Base-by-base conservation (phyloP, 2,113 vertebrate species). In the Hucho hucho region DNA sequence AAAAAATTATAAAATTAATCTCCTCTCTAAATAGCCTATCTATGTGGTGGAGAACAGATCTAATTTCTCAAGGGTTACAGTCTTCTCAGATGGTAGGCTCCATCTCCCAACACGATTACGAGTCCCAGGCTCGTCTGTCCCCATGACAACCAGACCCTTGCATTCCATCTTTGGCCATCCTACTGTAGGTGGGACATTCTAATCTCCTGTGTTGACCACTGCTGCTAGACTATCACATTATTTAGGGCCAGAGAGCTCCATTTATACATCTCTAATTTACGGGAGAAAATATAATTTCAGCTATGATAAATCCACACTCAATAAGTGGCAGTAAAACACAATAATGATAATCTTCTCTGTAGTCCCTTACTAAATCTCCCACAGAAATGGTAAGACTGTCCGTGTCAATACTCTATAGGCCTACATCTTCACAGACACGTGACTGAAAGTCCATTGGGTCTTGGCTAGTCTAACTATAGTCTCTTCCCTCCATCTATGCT, bases 61-160 rank as follows among this genome's bases (percentile, higher is more conserved):
- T 43, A 7, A 43, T 43, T 43, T 2, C 37, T 11, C 47, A 5
- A 56, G 9, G 9, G 37, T 43, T 11, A 11, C 2, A 43, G 37
- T 43, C 7, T 43, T 43, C 2, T 43, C 37, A 43, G 37, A 43
- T 56, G 53, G 14, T 56, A 56, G 53, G 13, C 53, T 56, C 18
- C 53, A 56, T 20, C 53, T 56, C 53, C 53, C 18, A 20, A 20
- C 18, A 2, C 9, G 37, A 11, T 43, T 43, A 43, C 37, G 37
- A 20, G 20, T 20, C 64, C 26, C 14, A 14, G 4, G 32, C 32
- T 12, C 9, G 9, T 69, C 47, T 11, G 7, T 80, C 74, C 64
- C 73, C 78, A 72, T 80, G 69, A 74, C 64, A 61, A 75, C 73
- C 37, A n/a, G 73, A 37, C 59, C 28, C 28, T 6, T 11, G 37